These are phyloP conservation scores for Cephus spinipes DNA, from an alignment of 2,888 invertebrate species.

Conservation along the genomic window DNA sequence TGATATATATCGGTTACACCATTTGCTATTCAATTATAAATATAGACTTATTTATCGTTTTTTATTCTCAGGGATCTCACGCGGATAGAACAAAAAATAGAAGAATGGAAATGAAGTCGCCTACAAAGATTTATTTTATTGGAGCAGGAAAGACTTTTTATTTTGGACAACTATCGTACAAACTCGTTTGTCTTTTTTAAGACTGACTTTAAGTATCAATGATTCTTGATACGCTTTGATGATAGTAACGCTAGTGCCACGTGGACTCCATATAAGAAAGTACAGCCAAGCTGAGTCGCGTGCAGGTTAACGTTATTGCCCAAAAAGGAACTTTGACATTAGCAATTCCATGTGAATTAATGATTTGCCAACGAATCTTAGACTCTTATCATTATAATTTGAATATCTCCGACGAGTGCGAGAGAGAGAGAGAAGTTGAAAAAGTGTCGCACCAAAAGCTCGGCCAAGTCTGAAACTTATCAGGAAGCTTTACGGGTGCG, in stretches of 20 bases:
- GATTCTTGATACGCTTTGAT: neutral
- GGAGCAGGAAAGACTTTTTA: neutral
- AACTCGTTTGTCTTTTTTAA: neutral
- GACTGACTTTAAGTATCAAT: neutral
- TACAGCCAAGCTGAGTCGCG: neutral
- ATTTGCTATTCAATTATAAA: neutral
- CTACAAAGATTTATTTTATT: neutral
- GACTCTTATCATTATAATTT: neutral
- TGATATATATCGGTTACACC: neutral
- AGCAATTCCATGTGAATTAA: neutral
- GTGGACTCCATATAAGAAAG: neutral
- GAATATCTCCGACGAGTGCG: neutral
- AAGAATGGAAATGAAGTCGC: neutral
- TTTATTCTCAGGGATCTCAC: neutral
- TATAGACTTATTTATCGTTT: neutral
- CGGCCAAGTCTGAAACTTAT: neutral
- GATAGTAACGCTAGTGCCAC: neutral
- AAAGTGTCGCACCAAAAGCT: neutral
- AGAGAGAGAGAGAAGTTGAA: neutral
- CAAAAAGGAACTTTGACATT: neutral
- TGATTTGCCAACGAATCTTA: neutral
- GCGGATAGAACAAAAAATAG: neutral
- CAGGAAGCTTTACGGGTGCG: neutral
- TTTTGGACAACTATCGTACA: neutral
- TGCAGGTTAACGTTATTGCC: neutral